Evolutionary conservation across 2,888 invertebrate species (phyloP), one percentile per base, ranked within the genome.

Genomic region (Hofmannophila pseudospretella): DNA sequence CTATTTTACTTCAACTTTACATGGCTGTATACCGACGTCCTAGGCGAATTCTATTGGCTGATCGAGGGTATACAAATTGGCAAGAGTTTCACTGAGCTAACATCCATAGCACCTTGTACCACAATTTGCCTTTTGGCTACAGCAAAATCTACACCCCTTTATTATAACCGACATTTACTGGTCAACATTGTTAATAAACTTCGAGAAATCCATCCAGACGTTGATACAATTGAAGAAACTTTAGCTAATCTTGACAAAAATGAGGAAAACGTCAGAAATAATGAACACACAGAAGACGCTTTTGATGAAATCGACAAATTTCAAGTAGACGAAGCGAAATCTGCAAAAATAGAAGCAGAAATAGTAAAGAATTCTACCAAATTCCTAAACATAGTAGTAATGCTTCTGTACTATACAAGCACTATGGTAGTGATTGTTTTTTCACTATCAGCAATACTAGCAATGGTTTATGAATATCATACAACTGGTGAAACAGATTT

Each of bases 21-120:
- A 2, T 62, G 64, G 46, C 20, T 79, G 0, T 59, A 73, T 25
- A 47, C 55, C 0, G 73, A 72, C 33, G 53, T 72, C 3, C 36
- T 67, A 4, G 74, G 63, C 0, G 80, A 80, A 56, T 47, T 69
- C 0, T 53, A 48, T 3, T 72, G 69, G 68, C 13, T 77, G 0
- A 32, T 63, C 0, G 67, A 73, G 4, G 75, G 69, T 1, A 50
- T 74, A 9, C 39, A 44, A 27, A 43, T 35, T 1, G 66, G 63
- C 0, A 64, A 57, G 19, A 56, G 57, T 7, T 66, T 80, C 34
- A 48, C 67, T 1, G 71, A 79, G 42, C 32, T 78, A 0, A 69
- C 66, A 0, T 38, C 71, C 7, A 53, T 64, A 1, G 58, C 64
- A 0, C 81, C 80, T 0, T 76, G 74, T 20, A 54, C 63, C 1